Conservation (phyloP, 2,888 invertebrate species). For the Electrophaes corylata region DNA sequence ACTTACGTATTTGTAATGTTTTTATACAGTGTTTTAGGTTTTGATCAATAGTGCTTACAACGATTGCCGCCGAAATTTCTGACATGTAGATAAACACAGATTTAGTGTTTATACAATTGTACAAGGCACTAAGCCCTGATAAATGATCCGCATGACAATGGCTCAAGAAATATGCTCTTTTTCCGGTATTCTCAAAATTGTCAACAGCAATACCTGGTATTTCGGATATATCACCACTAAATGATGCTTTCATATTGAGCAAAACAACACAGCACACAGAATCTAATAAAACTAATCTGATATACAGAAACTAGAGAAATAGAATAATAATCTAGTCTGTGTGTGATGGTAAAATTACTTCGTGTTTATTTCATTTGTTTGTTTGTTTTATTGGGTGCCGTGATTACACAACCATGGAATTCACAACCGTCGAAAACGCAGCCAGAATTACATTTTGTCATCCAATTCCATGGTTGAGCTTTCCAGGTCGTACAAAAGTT, state of each 20-base stretch:
- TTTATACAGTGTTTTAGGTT: slow-evolving; percentile 44
- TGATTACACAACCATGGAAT: too few relatives aligned
- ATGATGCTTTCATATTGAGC: slow-evolving; percentile 65
- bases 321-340: too few relatives aligned
- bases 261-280: too few relatives aligned
- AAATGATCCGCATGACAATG: slow-evolving; percentile 88
- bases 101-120: slow-evolving; percentile 15
- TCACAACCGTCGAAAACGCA: too few relatives aligned
- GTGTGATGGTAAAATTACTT: too few relatives aligned
- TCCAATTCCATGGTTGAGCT: too few relatives aligned
- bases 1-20: slow-evolving; percentile 53
- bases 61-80: slow-evolving; percentile 51
- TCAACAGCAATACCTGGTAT: slow-evolving; percentile 86
- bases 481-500: too few relatives aligned
- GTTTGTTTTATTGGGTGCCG: too few relatives aligned
- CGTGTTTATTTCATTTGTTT: too few relatives aligned
- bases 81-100: slow-evolving; percentile 56
- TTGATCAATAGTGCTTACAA: slow-evolving; percentile 26
- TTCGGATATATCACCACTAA: slow-evolving; percentile 84
- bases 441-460: too few relatives aligned
- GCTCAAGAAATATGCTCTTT: slow-evolving; percentile 85
- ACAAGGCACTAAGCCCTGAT: slow-evolving; percentile 66
- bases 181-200: slow-evolving; percentile 77
- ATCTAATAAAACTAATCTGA: too few relatives aligned
- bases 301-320: too few relatives aligned